These are phyloP conservation scores for Malachius bipustulatus DNA, from an alignment of 2,888 invertebrate genomes.

Conservation along the genomic window DNA sequence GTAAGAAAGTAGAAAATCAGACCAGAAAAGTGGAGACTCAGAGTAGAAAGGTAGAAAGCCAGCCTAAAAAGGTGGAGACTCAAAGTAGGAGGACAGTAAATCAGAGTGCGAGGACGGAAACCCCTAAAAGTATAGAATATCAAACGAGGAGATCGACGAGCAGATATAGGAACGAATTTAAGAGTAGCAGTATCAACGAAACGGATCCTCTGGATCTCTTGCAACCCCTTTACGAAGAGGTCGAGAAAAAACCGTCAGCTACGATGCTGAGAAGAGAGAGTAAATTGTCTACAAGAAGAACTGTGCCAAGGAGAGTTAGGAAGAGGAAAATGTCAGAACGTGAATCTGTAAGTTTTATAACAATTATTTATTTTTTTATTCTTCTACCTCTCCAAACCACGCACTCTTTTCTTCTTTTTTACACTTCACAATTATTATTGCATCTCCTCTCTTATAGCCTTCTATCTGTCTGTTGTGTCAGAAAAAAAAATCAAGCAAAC, in stretches of 20 bases:
- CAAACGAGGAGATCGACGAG: no score
- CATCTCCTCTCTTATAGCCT: no score
- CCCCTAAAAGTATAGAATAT: no score
- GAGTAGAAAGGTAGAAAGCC: constrained; percentile 17
- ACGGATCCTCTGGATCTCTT: constrained; percentile 30
- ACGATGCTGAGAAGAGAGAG: neutral
- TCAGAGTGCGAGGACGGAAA: no score
- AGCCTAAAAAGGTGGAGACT: no score
- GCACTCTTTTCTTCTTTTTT: no score
- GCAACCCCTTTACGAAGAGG: constrained; percentile 31
- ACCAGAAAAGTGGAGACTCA: constrained; percentile 13
- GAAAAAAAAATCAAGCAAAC: constrained; percentile 1
- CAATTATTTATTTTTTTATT: no score
- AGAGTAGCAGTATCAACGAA: constrained; percentile 15
- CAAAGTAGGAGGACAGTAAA: no score
- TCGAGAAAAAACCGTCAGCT: constrained; percentile 17
- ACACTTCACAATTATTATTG: no score
- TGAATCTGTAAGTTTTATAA: constrained; percentile 20
- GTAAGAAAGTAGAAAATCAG: constrained; percentile 14
- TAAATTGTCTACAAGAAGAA: constrained; percentile 15
- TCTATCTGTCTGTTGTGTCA: no score
- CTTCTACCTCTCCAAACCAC: no score
- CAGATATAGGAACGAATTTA: no score
- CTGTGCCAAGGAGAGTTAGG: constrained; percentile 17
- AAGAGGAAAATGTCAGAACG: constrained; percentile 22